A percentile compares a stretch with the other conserved stretches of the same genome.
Conservation (phyloP, 2,797 vertebrate genomes). For the Sparus aurata region DNA sequence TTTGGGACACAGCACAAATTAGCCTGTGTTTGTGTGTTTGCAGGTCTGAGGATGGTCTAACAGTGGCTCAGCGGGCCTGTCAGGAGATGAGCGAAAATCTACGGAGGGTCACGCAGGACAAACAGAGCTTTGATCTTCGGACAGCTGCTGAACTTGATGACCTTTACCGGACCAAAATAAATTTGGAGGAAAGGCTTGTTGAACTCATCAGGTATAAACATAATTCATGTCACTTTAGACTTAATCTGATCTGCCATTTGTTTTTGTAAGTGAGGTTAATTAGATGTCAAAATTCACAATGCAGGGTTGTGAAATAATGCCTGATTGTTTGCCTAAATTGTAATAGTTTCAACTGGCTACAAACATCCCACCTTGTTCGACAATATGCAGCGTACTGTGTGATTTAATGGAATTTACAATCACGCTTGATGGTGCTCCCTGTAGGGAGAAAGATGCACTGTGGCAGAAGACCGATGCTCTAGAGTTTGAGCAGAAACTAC, state of each 20-base stretch:
- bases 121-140: conserved; percentile 88
- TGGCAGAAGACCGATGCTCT: conserved; percentile 95
- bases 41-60: conserved; percentile 88
- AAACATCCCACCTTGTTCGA: neutral
- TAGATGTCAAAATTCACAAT: neutral
- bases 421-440: conserved; percentile 35
- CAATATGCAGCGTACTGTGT: neutral
- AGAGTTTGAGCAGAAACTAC: conserved; percentile 93
- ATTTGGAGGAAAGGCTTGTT: conserved; percentile 94
- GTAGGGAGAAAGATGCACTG: conserved; percentile 93
- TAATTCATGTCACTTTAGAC: neutral
- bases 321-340: neutral
- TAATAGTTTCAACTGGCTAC: conserved; percentile 5
- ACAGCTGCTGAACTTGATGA: conserved; percentile 93
- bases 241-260: neutral
- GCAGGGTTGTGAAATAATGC: neutral
- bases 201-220: conserved; percentile 90
- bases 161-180: conserved; percentile 93
- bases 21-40: neutral
- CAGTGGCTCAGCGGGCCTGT: conserved; percentile 82
- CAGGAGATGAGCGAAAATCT: conserved; percentile 88
- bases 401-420: conserved; percentile 1
- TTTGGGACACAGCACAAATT: neutral
- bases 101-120: conserved; percentile 84
- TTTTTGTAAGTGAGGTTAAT: neutral